Conservation (phyloP, 2,797 vertebrate genomes). For the Florisuga fusca region DNA sequence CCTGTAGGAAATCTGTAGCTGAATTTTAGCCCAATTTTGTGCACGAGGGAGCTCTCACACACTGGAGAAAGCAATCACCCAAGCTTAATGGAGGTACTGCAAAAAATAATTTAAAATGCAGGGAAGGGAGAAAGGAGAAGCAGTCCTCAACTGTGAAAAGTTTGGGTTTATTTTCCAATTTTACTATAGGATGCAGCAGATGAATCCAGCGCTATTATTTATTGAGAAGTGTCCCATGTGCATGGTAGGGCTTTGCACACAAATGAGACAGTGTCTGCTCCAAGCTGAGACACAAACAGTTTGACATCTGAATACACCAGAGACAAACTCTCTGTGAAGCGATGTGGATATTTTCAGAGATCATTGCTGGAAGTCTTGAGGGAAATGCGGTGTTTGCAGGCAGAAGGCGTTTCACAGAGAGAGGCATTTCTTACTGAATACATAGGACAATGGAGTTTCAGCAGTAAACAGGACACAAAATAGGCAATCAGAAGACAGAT, state of each 20-base stretch:
- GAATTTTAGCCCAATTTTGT: background rate
- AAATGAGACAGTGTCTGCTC: conserved; percentile 67
- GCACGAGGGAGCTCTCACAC: background rate
- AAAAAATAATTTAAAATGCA: conserved; percentile 24
- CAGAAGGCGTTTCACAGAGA: conserved; percentile 22
- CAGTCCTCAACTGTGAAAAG: conserved; percentile 7
- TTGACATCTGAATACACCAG: conserved; percentile 72
- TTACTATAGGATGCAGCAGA: conserved; percentile 45
- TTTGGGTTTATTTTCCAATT: conserved; percentile 40
- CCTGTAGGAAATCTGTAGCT: background rate
- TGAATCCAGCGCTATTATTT: conserved; percentile 40
- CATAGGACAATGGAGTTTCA: conserved; percentile 22
- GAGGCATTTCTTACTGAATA: conserved; percentile 49
- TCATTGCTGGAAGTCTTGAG: conserved; percentile 67
- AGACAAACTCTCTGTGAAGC: conserved; percentile 64
- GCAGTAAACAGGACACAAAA: conserved; percentile 25
- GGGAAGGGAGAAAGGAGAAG: background rate
- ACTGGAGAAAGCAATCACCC: background rate
- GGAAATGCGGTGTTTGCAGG: conserved; percentile 53
- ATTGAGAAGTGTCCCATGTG: conserved; percentile 60
- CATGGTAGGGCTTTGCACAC: conserved; percentile 60
- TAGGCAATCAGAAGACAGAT: background rate
- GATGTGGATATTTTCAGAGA: conserved; percentile 72
- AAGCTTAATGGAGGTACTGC: conserved; percentile 7
- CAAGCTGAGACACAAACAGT: conserved; percentile 65